A percentile compares a stretch with the other conserved stretches of the same genome.
Conservation (phyloP, 2,113 vertebrate genomes). For the Rhea americana region DNA sequence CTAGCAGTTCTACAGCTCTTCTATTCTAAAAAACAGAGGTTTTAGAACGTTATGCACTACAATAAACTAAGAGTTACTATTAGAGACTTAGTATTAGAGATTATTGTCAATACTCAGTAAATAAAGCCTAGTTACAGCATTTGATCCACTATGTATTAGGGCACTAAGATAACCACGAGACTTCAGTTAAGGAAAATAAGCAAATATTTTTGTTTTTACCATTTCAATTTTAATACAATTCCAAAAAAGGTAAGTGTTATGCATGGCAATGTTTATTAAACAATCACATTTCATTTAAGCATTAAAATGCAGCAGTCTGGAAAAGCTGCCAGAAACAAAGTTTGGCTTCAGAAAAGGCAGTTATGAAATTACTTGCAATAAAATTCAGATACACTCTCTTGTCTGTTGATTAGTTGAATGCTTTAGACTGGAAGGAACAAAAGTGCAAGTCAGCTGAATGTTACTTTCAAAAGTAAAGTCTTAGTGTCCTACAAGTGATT, state of each 20-base stretch:
- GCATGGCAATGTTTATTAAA: constrained; percentile 70
- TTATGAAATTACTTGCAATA: constrained; percentile 66
- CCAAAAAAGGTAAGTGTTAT: constrained; percentile 62
- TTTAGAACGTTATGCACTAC: neutral
- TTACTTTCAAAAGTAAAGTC: constrained; percentile 53
- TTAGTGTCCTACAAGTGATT: constrained; percentile 63
- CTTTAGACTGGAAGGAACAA: constrained; percentile 65
- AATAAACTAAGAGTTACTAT: neutral
- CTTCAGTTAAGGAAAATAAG: constrained; percentile 66
- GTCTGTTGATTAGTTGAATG: constrained; percentile 70
- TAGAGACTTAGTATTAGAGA: neutral
- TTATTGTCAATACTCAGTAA: neutral
- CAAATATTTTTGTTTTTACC: constrained; percentile 55
- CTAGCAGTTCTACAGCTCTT: neutral
- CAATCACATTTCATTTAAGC: constrained; percentile 73
- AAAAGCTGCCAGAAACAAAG: constrained; percentile 72
- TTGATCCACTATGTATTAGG: neutral
- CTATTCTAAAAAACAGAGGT: neutral
- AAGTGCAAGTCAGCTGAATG: constrained; percentile 63
- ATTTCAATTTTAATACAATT: constrained; percentile 73
- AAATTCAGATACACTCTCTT: constrained; percentile 50
- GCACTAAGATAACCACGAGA: neutral
- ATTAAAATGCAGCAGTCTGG: constrained; percentile 66
- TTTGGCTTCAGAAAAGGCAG: constrained; percentile 71
- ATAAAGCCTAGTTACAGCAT: neutral